These are phyloP conservation scores for Phyllostomus discolor DNA, from an alignment of 2,113 vertebrate species.

Conservation along the genomic window DNA sequence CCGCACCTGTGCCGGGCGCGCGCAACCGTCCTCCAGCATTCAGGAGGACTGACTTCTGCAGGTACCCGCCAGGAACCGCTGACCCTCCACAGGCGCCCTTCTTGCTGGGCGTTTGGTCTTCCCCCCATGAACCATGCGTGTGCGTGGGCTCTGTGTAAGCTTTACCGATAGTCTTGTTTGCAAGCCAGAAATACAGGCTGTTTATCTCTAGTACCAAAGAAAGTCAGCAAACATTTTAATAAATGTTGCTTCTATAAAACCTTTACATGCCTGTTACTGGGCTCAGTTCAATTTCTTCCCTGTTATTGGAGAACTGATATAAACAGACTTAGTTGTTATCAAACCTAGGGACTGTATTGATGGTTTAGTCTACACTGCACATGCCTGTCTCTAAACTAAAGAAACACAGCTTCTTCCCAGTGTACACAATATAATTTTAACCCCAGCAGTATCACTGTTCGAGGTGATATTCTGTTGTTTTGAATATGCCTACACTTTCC, in stretches of 20 bases:
- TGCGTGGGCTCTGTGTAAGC: background rate
- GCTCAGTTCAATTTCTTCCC: background rate
- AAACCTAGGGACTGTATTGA: background rate
- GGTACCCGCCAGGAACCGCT: background rate
- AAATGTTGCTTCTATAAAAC: slow-evolving; percentile 8
- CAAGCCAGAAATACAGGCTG: background rate
- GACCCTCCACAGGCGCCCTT: background rate
- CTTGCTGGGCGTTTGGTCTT: background rate
- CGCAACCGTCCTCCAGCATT: background rate
- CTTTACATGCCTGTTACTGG: background rate
- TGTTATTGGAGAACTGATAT: background rate
- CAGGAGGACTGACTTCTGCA: background rate
- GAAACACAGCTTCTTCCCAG: background rate
- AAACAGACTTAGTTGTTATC: background rate
- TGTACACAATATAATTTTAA: background rate
- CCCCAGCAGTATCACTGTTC: background rate
- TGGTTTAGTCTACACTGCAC: background rate
- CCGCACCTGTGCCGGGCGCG: background rate
- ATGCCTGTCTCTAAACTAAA: background rate
- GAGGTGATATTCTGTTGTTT: background rate
- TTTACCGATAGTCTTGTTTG: background rate
- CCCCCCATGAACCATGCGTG: background rate
- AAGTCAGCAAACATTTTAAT: background rate
- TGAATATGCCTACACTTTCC: background rate
- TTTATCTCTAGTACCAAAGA: background rate